A percentile compares a stretch with the other conserved stretches of the same genome.
Conservation (phyloP, 2,888 invertebrate species). For the Osmoderma eremita region DNA sequence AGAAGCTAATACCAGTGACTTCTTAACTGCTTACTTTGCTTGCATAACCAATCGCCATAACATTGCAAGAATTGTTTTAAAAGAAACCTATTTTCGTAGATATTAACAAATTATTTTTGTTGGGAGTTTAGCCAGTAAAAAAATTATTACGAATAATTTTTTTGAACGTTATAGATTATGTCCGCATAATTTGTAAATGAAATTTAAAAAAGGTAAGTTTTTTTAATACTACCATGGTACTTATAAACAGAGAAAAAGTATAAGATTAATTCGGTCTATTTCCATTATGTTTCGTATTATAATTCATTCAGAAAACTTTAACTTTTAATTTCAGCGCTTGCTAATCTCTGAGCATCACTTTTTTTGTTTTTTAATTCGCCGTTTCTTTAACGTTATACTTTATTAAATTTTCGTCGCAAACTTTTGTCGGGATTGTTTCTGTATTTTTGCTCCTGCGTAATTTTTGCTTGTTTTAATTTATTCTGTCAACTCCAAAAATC, state of each 20-base stretch:
- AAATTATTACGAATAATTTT: too few relatives aligned
- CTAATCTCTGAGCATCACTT: conserved; percentile 10
- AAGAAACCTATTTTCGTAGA: too few relatives aligned
- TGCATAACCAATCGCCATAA: too few relatives aligned
- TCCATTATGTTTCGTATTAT: background rate
- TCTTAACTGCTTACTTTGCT: too few relatives aligned
- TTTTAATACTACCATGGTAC: background rate
- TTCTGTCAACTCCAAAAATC: conserved; percentile 22
- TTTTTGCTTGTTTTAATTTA: conserved; percentile 21
- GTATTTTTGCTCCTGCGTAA: background rate
- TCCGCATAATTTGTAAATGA: too few relatives aligned
- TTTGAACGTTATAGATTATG: too few relatives aligned
- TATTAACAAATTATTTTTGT: too few relatives aligned
- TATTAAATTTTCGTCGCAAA: conserved; percentile 28
- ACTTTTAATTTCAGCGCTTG: conserved; percentile 9
- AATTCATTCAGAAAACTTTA: background rate
- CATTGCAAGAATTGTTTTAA: too few relatives aligned
- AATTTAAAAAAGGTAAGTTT: too few relatives aligned
- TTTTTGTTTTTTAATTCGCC: conserved; percentile 23
- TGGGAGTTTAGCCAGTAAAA: too few relatives aligned
- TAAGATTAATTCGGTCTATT: conserved; percentile 1
- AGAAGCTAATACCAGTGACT: too few relatives aligned
- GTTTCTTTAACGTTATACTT: background rate
- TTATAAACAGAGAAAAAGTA: background rate
- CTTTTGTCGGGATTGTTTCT: conserved; percentile 15